Evolutionary conservation across 2,888 invertebrate species (phyloP), one percentile per base, ranked within the genome.

Genomic region (Coelogynopora nodosa): DNA sequence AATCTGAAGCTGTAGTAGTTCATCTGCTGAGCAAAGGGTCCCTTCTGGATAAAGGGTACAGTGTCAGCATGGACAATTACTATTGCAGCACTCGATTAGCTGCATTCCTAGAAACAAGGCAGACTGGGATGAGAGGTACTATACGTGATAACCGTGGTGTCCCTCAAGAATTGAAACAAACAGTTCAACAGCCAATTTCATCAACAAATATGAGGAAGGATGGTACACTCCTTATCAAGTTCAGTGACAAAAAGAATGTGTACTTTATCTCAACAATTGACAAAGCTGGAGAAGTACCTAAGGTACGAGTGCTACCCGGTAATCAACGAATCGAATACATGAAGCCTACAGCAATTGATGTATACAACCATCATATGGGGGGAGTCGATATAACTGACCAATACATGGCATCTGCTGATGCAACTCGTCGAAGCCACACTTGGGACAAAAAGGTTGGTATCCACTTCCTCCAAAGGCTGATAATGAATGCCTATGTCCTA

Each of bases 391-490:
- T 80, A 5, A 80, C 80, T n/a, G 5, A 80, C 80, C 80, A 80
- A n/a, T 80, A 80, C n/a, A 2, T 80, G 80, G 2, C n/a, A 80
- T 82, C 82, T 10, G 82, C 82, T 27, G 30, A 82, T 31, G 2
- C 82, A 13, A 82, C 30, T 2, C 10, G 82, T 1, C 82, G 23
- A 29, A 82, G 82, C 31, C 82, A 82, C 23, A 27, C 29, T 13
- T 82, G 82, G 30, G 82, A 82, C 31, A 82, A 82, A 31, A 82
- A 82, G 23, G 30, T 82, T 82, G 82, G 27, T 82, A 82, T 82
- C 30, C 27, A 82, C 29, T 82, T 82, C 31, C 82, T 82, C 5
- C 82, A 82, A 82, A 82, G 82, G 82, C 31, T 82, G 82, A 18
- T 82, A 31, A 82, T 82, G 82, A 82, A 82, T 31, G 82, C 82